Evolutionary conservation across 2,113 vertebrate species (phyloP).

Genomic region (Zingel zingel): DNA sequence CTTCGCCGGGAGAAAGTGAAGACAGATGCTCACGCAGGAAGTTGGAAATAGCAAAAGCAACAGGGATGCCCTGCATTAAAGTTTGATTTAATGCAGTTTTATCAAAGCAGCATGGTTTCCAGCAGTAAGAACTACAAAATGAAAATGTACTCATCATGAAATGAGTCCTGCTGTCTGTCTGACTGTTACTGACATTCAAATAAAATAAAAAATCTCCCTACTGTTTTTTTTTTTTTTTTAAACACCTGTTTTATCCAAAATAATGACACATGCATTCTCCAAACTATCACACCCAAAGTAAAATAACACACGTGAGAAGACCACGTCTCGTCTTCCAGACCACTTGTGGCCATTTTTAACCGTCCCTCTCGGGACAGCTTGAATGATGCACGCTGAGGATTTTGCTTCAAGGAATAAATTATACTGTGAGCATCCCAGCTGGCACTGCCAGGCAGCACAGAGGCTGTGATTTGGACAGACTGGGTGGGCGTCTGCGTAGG

Average conservation of each 20-base stretch:
- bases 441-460: conserved; percentile 46
- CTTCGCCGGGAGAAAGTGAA: conserved; percentile 20
- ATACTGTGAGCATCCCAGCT: conserved; percentile 52
- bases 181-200: neutral
- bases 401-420: conserved; percentile 58
- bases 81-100: conserved; percentile 72
- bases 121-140: conserved; percentile 10
- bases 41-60: conserved; percentile 46
- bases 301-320: conserved; percentile 9
- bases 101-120: conserved; percentile 59
- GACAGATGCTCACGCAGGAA: conserved; percentile 38
- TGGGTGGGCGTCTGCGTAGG: conserved; percentile 55
- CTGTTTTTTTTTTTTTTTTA: neutral
- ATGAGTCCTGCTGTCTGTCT: conserved; percentile 6
- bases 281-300: neutral
- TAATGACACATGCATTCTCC: neutral
- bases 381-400: conserved; percentile 29
- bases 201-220: neutral
- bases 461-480: conserved; percentile 58
- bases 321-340: neutral
- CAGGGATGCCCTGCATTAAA: conserved; percentile 48
- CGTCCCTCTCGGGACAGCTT: conserved; percentile 32
- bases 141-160: conserved; percentile 5
- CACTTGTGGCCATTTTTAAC: conserved; percentile 41
- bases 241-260: neutral